A percentile compares a stretch with the other conserved stretches of the same genome.
Evolutionary conservation across 2,888 invertebrate genomes (phyloP).

Genomic region (Xylocampa areola): DNA sequence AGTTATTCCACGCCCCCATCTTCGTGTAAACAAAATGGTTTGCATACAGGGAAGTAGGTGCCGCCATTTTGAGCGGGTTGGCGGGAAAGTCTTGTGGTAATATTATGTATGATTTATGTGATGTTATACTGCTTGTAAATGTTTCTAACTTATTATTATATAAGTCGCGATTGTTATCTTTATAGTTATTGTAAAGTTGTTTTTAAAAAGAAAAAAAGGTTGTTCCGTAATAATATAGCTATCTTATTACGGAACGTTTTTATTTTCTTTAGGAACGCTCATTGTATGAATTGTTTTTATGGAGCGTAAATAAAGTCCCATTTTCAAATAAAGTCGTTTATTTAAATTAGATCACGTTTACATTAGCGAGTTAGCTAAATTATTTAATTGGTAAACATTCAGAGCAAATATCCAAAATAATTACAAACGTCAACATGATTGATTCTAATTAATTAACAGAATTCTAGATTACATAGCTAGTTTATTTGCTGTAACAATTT

Average conservation of each 20-base stretch:
- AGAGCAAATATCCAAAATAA: neutral
- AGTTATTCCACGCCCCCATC: constrained; percentile 63
- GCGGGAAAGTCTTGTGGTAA: constrained; percentile 32
- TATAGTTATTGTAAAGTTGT: constrained; percentile 5
- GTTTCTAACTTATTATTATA: constrained; percentile 32
- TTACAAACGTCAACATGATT: constrained; percentile 1
- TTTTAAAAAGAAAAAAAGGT: too few relatives aligned
- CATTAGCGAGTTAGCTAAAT: neutral
- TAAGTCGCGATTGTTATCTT: constrained; percentile 27
- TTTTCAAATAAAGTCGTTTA: neutral
- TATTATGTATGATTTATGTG: constrained; percentile 41
- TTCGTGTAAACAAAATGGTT: constrained; percentile 66
- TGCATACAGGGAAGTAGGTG: constrained; percentile 58
- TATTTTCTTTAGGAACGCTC: too few relatives aligned
- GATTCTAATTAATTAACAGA: neutral
- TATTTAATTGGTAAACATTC: neutral
- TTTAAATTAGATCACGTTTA: neutral
- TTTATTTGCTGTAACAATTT: constrained; percentile 31
- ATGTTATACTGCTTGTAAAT: constrained; percentile 31
- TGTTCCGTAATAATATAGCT: too few relatives aligned
- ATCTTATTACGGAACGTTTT: too few relatives aligned
- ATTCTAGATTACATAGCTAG: constrained; percentile 5
- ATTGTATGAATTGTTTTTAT: too few relatives aligned
- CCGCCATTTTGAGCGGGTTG: constrained; percentile 20
- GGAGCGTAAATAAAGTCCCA: too few relatives aligned